Percentiles rank a stretch among this genome's conserved stretches.
phyloP scores from a whole-genome alignment of 2,113 vertebrate genomes.

The Apistogramma diplotaenia region DNA sequence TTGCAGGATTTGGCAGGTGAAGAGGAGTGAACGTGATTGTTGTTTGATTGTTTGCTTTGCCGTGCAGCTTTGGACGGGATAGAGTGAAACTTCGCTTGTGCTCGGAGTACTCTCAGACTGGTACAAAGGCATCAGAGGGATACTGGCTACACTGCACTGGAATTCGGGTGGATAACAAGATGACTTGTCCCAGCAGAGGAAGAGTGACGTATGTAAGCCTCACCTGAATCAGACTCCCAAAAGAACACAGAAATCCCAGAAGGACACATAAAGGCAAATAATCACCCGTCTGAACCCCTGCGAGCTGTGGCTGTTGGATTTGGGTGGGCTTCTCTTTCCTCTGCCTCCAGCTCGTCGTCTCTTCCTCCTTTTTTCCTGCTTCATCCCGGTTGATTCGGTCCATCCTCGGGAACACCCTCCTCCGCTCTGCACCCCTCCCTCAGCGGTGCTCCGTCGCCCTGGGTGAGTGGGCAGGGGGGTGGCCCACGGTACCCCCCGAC shows the following conservation, averaged over 20 bases:
- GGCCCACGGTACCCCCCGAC: constrained; percentile 73
- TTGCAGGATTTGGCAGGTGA: neutral
- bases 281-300: constrained; percentile 10
- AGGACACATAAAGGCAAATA: constrained; percentile 24
- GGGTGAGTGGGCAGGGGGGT: constrained; percentile 72
- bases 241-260: neutral
- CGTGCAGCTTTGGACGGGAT: neutral
- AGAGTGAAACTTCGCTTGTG: constrained; percentile 47
- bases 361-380: neutral
- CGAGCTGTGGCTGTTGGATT: neutral
- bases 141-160: neutral
- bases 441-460: constrained; percentile 61
- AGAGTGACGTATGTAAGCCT: constrained; percentile 30
- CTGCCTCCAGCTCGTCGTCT: neutral
- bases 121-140: constrained; percentile 3
- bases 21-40: constrained; percentile 14
- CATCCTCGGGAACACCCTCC: constrained; percentile 21
- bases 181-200: constrained; percentile 31
- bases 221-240: constrained; percentile 26
- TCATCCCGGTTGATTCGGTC: neutral
- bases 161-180: constrained; percentile 31
- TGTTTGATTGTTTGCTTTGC: neutral
- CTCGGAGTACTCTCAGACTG: neutral
- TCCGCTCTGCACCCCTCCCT: constrained; percentile 41
- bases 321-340: constrained; percentile 19